phyloP scores from a whole-genome alignment of 2,888 invertebrate species.

The Callyntrura sp. region DNA sequence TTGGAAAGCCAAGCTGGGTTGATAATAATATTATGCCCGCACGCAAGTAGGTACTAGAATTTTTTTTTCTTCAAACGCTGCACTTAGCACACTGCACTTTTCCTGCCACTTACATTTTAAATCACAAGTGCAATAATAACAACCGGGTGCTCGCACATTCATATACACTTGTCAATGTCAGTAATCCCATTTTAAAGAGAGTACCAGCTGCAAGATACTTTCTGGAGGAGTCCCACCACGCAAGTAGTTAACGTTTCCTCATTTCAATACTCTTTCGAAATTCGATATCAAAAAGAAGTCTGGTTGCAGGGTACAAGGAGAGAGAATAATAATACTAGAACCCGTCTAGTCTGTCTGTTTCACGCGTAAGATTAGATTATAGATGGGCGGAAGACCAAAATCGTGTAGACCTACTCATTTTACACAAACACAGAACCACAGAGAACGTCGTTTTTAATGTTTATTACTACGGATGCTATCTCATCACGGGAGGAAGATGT shows the following conservation, averaged over 20 bases:
- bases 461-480: no score
- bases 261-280: conserved; percentile 1
- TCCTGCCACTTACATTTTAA: neutral
- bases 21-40: no score
- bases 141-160: neutral
- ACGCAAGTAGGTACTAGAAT: no score
- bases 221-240: neutral
- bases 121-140: neutral
- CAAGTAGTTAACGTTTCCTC: neutral
- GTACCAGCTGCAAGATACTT: conserved; percentile 8
- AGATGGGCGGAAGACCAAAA: neutral
- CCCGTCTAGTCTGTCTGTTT: neutral
- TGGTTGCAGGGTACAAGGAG: neutral
- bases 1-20: no score
- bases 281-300: neutral
- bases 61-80: neutral
- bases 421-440: conserved; percentile 1
- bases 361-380: neutral
- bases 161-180: conserved; percentile 39
- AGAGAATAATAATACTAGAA: neutral
- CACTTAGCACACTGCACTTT: neutral
- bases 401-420: conserved; percentile 1
- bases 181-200: neutral
- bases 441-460: neutral
- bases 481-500: no score